Conservation (phyloP, 2,113 vertebrate genomes). For the Apteryx mantelli region DNA sequence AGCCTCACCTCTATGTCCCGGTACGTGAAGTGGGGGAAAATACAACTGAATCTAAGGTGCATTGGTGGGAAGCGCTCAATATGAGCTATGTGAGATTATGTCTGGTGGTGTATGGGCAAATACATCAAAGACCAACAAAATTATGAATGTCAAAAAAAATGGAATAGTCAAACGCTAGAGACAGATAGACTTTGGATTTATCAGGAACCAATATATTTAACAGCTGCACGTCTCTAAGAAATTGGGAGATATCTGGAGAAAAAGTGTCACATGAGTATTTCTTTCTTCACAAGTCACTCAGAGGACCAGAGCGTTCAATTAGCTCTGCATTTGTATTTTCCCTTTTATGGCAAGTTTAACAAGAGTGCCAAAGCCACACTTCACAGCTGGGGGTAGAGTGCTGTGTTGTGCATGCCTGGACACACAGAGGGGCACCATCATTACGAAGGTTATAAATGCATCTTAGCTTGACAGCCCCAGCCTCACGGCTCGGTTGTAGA, state of each 20-base stretch:
- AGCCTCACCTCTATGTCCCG: background rate
- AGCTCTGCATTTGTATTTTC: background rate
- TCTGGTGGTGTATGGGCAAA: too few relatives aligned
- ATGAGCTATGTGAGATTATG: background rate
- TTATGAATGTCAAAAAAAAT: too few relatives aligned
- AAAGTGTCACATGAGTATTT: background rate
- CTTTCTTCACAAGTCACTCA: background rate
- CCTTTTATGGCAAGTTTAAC: background rate
- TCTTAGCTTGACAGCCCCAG: accelerated
- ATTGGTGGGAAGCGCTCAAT: background rate
- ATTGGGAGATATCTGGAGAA: background rate
- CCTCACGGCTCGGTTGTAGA: background rate
- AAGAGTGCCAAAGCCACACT: background rate
- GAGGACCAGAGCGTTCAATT: background rate
- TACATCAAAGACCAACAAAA: too few relatives aligned
- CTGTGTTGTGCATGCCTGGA: background rate
- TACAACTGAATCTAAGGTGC: background rate
- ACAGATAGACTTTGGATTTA: background rate
- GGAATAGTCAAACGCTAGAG: background rate
- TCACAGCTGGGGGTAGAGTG: background rate
- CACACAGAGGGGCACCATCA: accelerated
- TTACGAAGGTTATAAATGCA: background rate
- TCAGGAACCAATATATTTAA: background rate
- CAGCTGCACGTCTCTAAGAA: background rate
- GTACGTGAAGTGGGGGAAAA: background rate